Evolutionary conservation across 1,140 invertebrate genomes (phyloP).

Genomic region (Hermetia illucens): DNA sequence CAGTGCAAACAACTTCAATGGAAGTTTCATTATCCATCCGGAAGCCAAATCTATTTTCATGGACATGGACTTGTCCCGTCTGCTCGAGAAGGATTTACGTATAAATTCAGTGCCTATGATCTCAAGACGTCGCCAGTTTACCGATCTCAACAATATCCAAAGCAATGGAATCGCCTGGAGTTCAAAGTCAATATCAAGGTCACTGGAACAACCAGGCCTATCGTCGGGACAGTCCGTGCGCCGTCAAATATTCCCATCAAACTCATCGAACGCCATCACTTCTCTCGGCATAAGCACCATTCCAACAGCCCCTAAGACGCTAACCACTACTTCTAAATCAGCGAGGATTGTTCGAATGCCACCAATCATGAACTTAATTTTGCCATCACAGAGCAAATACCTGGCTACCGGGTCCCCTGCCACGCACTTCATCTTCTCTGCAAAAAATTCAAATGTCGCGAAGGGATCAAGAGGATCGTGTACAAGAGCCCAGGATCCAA

Average conservation of each 20-base stretch:
- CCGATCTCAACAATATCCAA: not conserved
- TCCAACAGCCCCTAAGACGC: not conserved
- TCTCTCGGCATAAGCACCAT: not conserved
- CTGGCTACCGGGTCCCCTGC: constrained; percentile 13
- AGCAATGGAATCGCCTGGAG: no score
- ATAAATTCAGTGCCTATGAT: constrained; percentile 1
- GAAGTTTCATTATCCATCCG: no score
- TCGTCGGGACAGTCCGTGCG: not conserved
- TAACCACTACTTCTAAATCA: not conserved
- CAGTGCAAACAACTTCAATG: constrained; percentile 17
- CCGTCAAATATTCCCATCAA: not conserved
- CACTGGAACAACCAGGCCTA: not conserved
- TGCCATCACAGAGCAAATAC: constrained; percentile 1
- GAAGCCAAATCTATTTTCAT: no score
- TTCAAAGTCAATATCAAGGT: no score
- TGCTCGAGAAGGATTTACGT: constrained; percentile 1
- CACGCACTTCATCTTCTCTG: not conserved
- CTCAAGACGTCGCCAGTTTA: not conserved
- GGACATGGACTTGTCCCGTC: no score
- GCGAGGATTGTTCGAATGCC: constrained; percentile 14
- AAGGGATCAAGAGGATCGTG: constrained; percentile 15
- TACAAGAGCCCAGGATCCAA: constrained; percentile 2
- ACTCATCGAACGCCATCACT: not conserved
- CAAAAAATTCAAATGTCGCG: constrained; percentile 6
- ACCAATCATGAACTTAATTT: constrained; percentile 20